A percentile compares a stretch with the other conserved stretches of the same genome.
Conservation (phyloP, 2,888 invertebrate species). For the Caenorhabditis angaria region DNA sequence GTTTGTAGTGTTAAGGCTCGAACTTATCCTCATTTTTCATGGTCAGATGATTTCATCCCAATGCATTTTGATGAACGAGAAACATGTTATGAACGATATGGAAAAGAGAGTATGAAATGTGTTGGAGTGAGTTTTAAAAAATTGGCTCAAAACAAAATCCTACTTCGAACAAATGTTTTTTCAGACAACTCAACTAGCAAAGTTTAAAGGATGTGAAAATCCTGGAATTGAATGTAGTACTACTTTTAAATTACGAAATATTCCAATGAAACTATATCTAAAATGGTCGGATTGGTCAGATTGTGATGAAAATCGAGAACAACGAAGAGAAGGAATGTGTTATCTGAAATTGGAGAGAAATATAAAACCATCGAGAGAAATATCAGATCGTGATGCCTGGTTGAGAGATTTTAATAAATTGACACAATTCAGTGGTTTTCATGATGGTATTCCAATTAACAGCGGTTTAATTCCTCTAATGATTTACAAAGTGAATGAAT, state of each 20-base stretch:
- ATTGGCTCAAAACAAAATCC: not conserved
- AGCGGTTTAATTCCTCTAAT: not conserved
- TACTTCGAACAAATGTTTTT: not conserved
- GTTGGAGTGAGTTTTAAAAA: not conserved
- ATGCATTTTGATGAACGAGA: slow-evolving; percentile 11
- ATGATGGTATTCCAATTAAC: not conserved
- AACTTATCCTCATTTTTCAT: not conserved
- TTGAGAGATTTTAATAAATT: not conserved
- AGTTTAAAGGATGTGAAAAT: not conserved
- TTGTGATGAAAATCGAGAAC: not conserved
- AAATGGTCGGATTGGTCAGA: not conserved
- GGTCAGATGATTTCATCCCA: slow-evolving; percentile 15
- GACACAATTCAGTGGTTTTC: not conserved
- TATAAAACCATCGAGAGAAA: not conserved
- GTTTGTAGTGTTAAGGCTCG: not conserved
- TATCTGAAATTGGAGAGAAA: not conserved
- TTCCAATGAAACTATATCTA: not conserved
- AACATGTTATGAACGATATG: not conserved
- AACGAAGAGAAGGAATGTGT: not conserved
- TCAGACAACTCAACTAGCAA: not conserved
- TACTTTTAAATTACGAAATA: not conserved
- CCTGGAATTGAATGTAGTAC: not conserved
- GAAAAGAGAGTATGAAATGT: not conserved
- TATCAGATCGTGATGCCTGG: not conserved
- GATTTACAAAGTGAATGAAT: not conserved